phyloP scores from a whole-genome alignment of 2,888 invertebrate species.

The Caradrina clavipalpis region DNA sequence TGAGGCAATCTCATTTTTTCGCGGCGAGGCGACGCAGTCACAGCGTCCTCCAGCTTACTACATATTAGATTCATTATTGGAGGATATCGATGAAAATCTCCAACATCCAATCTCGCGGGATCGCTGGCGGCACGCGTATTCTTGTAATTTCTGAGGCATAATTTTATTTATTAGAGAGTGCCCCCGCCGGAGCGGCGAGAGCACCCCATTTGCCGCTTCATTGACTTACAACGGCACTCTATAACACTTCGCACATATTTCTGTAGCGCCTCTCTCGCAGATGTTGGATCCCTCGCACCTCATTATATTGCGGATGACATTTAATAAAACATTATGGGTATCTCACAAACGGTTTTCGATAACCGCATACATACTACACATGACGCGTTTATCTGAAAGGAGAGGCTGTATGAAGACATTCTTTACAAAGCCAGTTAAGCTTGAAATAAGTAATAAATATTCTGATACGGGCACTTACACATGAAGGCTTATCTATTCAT shows the following conservation, averaged over 20 bases:
- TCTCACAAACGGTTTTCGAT: slow-evolving; percentile 85
- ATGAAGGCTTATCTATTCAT: slow-evolving; percentile 3
- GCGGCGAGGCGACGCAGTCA: slow-evolving; percentile 69
- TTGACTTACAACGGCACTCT: slow-evolving; percentile 91
- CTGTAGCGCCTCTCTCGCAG: slow-evolving; percentile 87
- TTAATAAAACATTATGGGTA: slow-evolving; percentile 90
- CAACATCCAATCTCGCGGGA: slow-evolving; percentile 88
- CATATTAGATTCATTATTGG: slow-evolving; percentile 88
- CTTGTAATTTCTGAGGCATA: slow-evolving; percentile 91
- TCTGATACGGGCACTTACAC: slow-evolving; percentile 21
- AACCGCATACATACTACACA: slow-evolving; percentile 74
- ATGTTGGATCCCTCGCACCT: slow-evolving; percentile 87
- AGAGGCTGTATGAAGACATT: slow-evolving; percentile 37
- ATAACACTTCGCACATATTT: slow-evolving; percentile 91
- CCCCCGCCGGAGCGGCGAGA: slow-evolving; percentile 84
- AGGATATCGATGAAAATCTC: slow-evolving; percentile 88
- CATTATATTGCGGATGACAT: slow-evolving; percentile 91
- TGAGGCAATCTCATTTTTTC: slow-evolving; percentile 74
- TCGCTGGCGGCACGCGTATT: slow-evolving; percentile 86
- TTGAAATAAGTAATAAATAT: slow-evolving; percentile 55
- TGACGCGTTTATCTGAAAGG: slow-evolving; percentile 60
- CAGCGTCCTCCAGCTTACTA: slow-evolving; percentile 80
- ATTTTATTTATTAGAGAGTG: slow-evolving; percentile 91
- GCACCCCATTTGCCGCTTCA: slow-evolving; percentile 91
- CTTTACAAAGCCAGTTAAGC: slow-evolving; percentile 44